phyloP scores from a whole-genome alignment of 2,888 invertebrate species.

The Harpagoxenus sublaevis region DNA sequence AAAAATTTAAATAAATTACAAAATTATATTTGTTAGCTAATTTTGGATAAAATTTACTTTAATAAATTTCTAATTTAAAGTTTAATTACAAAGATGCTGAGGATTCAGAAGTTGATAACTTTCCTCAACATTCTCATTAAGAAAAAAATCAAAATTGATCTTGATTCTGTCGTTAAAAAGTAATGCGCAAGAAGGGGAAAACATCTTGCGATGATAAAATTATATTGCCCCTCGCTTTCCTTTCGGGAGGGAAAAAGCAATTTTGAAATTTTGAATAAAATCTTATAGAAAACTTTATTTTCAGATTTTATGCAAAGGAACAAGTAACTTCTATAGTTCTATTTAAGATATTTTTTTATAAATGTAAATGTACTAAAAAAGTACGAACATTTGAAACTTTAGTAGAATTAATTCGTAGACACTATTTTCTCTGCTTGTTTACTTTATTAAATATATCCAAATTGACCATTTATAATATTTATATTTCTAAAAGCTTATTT shows the following conservation, averaged over 20 bases:
- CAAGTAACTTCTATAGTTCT: not conserved
- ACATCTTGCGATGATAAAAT: not conserved
- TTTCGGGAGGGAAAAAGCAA: not conserved
- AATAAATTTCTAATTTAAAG: not conserved
- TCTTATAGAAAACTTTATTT: not conserved
- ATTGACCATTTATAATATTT: not conserved
- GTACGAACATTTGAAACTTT: not conserved
- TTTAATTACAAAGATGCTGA: slow-evolving; percentile 8
- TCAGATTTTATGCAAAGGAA: not conserved
- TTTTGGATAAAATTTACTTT: not conserved
- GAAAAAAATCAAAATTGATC: not conserved
- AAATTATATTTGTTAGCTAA: slow-evolving; percentile 1
- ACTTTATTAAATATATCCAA: not conserved
- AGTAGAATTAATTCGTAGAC: not conserved
- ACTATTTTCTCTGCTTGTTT: not conserved
- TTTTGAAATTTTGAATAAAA: not conserved
- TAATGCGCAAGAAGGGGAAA: not conserved
- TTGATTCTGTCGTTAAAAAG: not conserved
- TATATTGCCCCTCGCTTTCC: not conserved
- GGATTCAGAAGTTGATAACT: not conserved
- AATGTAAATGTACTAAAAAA: not conserved
- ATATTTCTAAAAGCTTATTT: not conserved
- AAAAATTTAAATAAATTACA: not conserved
- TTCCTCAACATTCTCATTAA: not conserved
- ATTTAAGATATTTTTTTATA: not conserved